Percentiles rank a stretch among this genome's conserved stretches.
Evolutionary conservation across 2,797 vertebrate genomes (phyloP).

Genomic region (Huso huso): DNA sequence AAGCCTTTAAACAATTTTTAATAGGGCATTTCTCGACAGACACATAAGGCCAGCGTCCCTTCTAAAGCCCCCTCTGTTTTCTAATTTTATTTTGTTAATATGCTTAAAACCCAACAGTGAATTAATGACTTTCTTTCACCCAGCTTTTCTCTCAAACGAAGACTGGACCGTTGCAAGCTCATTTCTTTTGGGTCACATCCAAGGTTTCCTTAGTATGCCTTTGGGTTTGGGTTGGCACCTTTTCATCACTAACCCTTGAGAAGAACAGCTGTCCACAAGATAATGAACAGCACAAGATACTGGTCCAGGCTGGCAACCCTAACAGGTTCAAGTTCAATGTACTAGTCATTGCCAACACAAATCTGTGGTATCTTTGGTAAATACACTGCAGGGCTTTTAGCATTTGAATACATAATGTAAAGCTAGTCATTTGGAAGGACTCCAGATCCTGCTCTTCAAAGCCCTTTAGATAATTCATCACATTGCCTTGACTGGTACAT

Average conservation of each 20-base stretch:
- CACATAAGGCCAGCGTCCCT: too few species aligned
- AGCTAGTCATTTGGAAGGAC: slow-evolving; percentile 60
- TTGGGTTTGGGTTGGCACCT: too few species aligned
- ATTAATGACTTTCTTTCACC: slow-evolving; percentile 29
- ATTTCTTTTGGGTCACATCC: too few species aligned
- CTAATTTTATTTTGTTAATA: too few species aligned
- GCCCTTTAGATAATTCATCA: slow-evolving; percentile 50
- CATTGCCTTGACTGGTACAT: slow-evolving; percentile 58
- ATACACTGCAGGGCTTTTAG: slow-evolving; percentile 33
- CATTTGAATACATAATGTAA: slow-evolving; percentile 51
- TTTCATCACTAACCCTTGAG: too few species aligned
- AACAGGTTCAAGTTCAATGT: slow-evolving; percentile 27
- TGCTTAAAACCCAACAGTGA: too few species aligned
- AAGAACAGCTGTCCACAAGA: slow-evolving; percentile 49
- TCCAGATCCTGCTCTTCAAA: slow-evolving; percentile 61
- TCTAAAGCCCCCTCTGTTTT: slow-evolving; percentile 21
- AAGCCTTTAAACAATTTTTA: too few species aligned
- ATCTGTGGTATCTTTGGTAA: slow-evolving; percentile 31
- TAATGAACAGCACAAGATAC: slow-evolving; percentile 76
- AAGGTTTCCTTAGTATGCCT: too few species aligned
- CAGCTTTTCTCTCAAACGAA: too few species aligned
- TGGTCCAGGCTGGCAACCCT: slow-evolving; percentile 32
- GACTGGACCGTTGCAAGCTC: too few species aligned
- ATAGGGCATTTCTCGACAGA: too few species aligned
- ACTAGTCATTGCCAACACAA: slow-evolving; percentile 22